phyloP scores from a whole-genome alignment of 2,113 vertebrate genomes.

The Ochotona curzoniae region DNA sequence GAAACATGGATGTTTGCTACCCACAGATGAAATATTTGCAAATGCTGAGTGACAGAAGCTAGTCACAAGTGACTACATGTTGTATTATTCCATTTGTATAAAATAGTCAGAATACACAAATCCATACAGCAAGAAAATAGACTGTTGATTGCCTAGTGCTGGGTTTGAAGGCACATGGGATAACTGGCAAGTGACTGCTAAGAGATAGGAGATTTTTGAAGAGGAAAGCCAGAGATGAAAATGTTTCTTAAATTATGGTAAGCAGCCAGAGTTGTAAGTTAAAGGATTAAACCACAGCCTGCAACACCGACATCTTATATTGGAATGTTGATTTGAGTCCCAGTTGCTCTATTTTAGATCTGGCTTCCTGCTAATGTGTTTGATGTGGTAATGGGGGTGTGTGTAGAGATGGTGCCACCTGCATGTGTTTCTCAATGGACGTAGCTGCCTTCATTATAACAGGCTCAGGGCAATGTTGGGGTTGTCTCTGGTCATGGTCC shows the following conservation, averaged over 20 bases:
- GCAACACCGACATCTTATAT: too few species aligned
- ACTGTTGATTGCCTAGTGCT: background rate
- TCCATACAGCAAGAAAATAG: constrained; percentile 2
- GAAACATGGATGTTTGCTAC: background rate
- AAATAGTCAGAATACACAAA: constrained; percentile 1
- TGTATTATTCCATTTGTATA: constrained; percentile 18
- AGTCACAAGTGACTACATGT: background rate
- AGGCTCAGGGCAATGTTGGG: background rate
- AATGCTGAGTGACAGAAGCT: background rate
- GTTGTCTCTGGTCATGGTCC: background rate
- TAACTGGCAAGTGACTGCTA: background rate
- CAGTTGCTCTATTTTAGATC: too few species aligned
- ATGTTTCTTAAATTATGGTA: constrained; percentile 29
- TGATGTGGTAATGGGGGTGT: too few species aligned
- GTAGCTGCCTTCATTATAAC: background rate
- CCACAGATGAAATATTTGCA: constrained; percentile 28
- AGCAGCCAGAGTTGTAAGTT: background rate
- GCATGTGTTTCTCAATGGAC: background rate
- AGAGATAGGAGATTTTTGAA: background rate
- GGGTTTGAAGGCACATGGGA: background rate
- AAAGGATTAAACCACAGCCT: too few species aligned
- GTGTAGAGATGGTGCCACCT: too few species aligned
- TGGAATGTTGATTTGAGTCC: too few species aligned
- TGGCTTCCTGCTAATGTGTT: too few species aligned
- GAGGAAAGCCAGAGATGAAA: background rate